A percentile compares a stretch with the other conserved stretches of the same genome.
These are phyloP conservation scores for Pelecanus crispus DNA, from an alignment of 2,113 vertebrate genomes.

Conservation along the genomic window DNA sequence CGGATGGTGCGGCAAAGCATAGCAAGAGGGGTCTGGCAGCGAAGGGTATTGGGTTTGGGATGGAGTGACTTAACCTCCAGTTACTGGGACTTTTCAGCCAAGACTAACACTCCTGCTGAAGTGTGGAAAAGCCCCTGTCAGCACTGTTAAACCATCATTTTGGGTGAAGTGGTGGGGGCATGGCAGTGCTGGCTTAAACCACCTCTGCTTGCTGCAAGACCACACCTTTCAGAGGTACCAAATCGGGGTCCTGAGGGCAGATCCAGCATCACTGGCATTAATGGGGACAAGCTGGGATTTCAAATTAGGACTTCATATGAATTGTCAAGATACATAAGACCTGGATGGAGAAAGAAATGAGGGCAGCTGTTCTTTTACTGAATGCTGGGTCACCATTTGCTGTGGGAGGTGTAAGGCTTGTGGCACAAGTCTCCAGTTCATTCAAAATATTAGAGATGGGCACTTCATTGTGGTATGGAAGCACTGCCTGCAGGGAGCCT, in stretches of 20 bases:
- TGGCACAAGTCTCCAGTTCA: background rate
- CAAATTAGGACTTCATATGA: background rate
- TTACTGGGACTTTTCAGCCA: background rate
- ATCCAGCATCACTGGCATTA: background rate
- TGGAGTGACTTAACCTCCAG: background rate
- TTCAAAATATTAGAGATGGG: background rate
- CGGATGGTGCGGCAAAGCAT: background rate
- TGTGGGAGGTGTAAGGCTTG: background rate
- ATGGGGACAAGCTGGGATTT: background rate
- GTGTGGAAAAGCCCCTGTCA: constrained; percentile 32
- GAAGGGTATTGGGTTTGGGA: background rate
- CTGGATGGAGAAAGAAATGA: background rate
- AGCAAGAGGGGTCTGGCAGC: background rate
- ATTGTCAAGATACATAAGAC: background rate
- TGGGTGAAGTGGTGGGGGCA: background rate
- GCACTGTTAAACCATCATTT: background rate
- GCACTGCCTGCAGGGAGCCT: background rate
- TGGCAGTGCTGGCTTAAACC: background rate
- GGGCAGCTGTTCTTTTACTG: background rate
- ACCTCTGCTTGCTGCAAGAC: background rate
- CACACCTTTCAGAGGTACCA: background rate
- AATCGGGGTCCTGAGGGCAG: fast-evolving
- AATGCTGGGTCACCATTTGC: background rate
- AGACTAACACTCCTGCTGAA: background rate
- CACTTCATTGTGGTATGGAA: background rate